A percentile compares a stretch with the other conserved stretches of the same genome.
Conservation (phyloP, 2,888 invertebrate genomes). For the Cinara cedri region DNA sequence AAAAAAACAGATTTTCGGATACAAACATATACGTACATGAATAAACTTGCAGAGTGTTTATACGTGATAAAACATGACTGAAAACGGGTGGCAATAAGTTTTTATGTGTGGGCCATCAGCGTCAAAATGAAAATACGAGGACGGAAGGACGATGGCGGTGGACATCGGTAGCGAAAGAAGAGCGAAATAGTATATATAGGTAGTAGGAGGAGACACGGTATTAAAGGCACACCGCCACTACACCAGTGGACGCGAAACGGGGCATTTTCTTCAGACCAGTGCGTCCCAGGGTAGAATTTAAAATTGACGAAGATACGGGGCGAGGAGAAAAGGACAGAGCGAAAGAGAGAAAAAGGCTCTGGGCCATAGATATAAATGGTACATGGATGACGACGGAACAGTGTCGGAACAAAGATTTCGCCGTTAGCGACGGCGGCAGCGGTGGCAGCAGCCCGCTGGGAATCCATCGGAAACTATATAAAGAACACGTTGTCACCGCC, state of each 20-base stretch:
- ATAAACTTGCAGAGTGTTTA: neutral
- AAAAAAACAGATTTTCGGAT: neutral
- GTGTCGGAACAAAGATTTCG: conserved; percentile 27
- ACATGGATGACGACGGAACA: neutral
- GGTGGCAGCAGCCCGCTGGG: conserved; percentile 6
- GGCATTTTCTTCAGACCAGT: neutral
- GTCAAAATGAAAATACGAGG: conserved; percentile 10
- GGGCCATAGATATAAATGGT: conserved; percentile 26
- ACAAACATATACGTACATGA: neutral
- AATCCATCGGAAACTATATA: conserved; percentile 40
- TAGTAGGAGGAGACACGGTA: too few species aligned
- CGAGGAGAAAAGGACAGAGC: too few species aligned
- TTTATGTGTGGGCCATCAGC: neutral
- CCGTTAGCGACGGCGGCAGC: neutral
- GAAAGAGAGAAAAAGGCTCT: neutral
- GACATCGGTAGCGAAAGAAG: too few species aligned
- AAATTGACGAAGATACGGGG: too few species aligned
- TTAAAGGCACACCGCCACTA: too few species aligned
- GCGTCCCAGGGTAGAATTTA: neutral
- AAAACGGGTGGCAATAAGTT: neutral
- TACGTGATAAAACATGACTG: neutral
- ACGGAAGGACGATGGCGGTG: neutral
- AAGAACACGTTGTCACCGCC: conserved; percentile 15
- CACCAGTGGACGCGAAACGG: neutral
- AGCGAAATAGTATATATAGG: too few species aligned